Percentiles rank a stretch among this genome's conserved stretches.
phyloP scores from a whole-genome alignment of 2,797 vertebrate species.

The Sus cebifrons region DNA sequence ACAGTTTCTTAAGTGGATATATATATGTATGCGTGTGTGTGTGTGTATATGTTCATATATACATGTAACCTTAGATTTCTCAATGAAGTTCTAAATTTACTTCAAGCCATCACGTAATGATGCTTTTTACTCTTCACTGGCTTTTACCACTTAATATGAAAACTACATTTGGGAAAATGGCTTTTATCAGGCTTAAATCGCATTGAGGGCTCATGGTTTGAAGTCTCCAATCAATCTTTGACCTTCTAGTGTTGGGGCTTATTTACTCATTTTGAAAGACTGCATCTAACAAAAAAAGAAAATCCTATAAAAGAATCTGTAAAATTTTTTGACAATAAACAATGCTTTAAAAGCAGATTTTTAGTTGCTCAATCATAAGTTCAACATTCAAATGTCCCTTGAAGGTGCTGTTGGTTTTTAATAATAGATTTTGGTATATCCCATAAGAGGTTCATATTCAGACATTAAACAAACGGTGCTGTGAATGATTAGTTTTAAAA shows the following conservation, averaged over 20 bases:
- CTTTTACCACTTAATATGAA: neutral
- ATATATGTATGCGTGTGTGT: neutral
- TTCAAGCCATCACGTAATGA: neutral
- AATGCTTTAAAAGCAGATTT: conserved; percentile 46
- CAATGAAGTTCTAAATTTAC: neutral
- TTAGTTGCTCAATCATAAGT: conserved; percentile 16
- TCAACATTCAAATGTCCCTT: conserved; percentile 29
- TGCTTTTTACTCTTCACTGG: neutral
- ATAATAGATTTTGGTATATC: neutral
- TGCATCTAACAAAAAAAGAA: conserved; percentile 46
- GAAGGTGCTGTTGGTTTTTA: neutral
- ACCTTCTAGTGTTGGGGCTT: neutral
- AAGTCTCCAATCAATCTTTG: conserved; percentile 20
- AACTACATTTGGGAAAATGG: neutral
- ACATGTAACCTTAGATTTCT: neutral
- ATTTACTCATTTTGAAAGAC: conserved; percentile 29
- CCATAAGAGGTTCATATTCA: conserved; percentile 26
- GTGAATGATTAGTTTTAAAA: conserved; percentile 61
- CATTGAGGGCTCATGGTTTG: neutral
- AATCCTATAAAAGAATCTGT: neutral
- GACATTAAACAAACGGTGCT: conserved; percentile 61
- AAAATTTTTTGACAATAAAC: conserved; percentile 17
- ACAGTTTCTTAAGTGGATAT: neutral
- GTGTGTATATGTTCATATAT: neutral
- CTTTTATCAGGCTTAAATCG: conserved; percentile 35